Conservation (phyloP, 2,797 vertebrate genomes). For the Sebastolobus alascanus region DNA sequence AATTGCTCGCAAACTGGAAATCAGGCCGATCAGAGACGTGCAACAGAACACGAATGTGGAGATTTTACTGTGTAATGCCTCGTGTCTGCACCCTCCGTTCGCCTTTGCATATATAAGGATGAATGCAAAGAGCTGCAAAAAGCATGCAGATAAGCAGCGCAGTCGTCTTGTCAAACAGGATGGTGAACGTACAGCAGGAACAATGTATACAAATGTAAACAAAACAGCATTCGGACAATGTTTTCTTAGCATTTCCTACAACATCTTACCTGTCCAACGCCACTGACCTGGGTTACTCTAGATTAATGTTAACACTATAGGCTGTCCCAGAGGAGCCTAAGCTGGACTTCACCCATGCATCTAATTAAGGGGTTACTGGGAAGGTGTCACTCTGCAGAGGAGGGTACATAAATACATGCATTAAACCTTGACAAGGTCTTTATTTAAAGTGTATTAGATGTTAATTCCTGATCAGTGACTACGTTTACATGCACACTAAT, state of each 20-base stretch:
- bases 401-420: background rate
- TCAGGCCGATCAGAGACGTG: conserved; percentile 12
- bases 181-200: background rate
- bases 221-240: background rate
- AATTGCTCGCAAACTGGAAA: conserved; percentile 56
- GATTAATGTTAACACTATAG: background rate
- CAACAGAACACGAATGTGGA: conserved; percentile 5
- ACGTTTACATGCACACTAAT: too few species aligned
- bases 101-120: background rate
- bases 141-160: background rate
- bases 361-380: background rate
- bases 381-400: background rate
- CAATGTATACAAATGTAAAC: conserved; percentile 11
- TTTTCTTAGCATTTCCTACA: background rate
- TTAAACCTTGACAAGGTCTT: background rate
- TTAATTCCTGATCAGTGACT: conserved; percentile 22
- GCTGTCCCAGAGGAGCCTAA: background rate
- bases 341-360: background rate
- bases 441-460: background rate
- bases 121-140: background rate
- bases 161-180: background rate
- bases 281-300: background rate
- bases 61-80: background rate
- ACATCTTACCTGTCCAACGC: too few species aligned
- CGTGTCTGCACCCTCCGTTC: background rate